Conservation (phyloP, 1,140 invertebrate species). For the Aphaenogaster ashmeadi region DNA sequence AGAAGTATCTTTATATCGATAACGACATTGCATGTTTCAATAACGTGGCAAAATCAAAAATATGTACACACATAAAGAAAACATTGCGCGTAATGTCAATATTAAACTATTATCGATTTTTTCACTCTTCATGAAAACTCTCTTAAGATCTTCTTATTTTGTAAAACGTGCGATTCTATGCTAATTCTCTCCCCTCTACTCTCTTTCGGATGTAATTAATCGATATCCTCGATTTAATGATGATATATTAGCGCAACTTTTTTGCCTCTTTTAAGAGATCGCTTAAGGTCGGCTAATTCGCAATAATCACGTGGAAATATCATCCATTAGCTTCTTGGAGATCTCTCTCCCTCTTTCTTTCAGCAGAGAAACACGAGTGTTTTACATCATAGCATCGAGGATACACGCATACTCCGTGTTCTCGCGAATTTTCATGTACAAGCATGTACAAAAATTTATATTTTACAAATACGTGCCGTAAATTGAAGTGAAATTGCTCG, state of each 20-base stretch:
- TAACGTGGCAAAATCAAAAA: slow-evolving; percentile 27
- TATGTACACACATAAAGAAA: neutral
- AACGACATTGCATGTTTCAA: neutral
- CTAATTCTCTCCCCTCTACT: slow-evolving; percentile 15
- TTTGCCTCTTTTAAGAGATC: neutral
- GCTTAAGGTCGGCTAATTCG: slow-evolving; percentile 9
- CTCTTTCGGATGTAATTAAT: slow-evolving; percentile 43
- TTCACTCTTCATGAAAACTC: neutral
- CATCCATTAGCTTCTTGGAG: neutral
- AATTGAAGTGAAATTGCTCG: slow-evolving; percentile 23
- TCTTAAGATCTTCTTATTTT: neutral
- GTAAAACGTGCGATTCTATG: neutral
- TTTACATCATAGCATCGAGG: neutral
- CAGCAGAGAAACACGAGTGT: slow-evolving; percentile 26
- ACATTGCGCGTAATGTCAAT: neutral
- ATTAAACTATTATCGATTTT: slow-evolving; percentile 15
- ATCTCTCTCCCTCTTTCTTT: neutral
- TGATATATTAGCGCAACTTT: slow-evolving; percentile 1
- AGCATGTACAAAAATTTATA: slow-evolving; percentile 33
- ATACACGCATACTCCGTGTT: neutral
- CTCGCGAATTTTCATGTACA: slow-evolving; percentile 38
- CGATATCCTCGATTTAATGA: neutral
- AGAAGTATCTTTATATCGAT: neutral
- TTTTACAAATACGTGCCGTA: slow-evolving; percentile 38
- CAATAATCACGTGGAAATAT: slow-evolving; percentile 9